phyloP scores from a whole-genome alignment of 2,888 invertebrate genomes.

The Drosophila dives region DNA sequence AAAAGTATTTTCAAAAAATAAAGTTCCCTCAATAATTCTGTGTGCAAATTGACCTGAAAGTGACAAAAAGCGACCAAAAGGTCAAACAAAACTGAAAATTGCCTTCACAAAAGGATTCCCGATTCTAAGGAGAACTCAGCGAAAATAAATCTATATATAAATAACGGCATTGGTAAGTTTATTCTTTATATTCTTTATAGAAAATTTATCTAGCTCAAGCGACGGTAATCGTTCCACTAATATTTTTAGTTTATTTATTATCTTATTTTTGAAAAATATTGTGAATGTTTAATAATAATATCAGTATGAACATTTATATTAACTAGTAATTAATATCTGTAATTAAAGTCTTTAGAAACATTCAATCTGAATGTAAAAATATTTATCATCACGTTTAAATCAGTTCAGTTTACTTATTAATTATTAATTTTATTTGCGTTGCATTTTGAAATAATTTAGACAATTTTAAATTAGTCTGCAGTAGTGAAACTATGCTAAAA shows the following conservation, averaged over 20 bases:
- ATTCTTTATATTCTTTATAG: no score
- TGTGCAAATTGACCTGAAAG: slow-evolving; percentile 18
- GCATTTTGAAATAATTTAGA: not conserved
- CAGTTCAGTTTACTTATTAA: not conserved
- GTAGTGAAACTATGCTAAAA: not conserved
- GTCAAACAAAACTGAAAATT: not conserved
- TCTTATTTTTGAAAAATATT: not conserved
- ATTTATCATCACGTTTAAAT: not conserved
- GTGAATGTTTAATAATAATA: not conserved
- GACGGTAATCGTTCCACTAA: not conserved
- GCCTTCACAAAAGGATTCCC: not conserved
- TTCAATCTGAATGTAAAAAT: not conserved
- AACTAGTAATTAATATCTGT: not conserved
- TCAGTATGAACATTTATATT: not conserved
- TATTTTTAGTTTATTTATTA: not conserved
- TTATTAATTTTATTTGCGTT: not conserved
- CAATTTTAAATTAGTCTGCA: not conserved
- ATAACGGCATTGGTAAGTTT: slow-evolving; percentile 23
- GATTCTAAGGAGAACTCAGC: slow-evolving; percentile 10
- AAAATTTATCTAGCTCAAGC: not conserved
- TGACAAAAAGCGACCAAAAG: slow-evolving; percentile 24
- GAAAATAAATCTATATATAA: not conserved
- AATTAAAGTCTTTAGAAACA: not conserved
- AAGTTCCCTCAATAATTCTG: slow-evolving; percentile 28
- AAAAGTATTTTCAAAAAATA: slow-evolving; percentile 27